Evolutionary conservation across 2,113 vertebrate species (phyloP).

Genomic region (Aptenodytes forsteri): DNA sequence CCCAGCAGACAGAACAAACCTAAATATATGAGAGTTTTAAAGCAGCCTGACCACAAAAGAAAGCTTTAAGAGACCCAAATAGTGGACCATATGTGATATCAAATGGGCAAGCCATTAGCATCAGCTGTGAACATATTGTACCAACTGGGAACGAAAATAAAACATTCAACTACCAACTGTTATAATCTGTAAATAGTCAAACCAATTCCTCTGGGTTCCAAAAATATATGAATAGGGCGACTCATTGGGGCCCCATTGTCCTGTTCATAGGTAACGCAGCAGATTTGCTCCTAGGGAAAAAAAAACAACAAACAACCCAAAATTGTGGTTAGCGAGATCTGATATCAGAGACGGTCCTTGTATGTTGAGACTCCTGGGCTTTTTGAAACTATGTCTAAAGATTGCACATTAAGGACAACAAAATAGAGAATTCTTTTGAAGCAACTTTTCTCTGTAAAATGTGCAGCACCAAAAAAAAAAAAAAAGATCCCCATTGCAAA

Average conservation of each 20-base stretch:
- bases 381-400: conserved; percentile 39
- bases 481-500: neutral
- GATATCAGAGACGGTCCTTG: neutral
- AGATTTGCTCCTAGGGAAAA: neutral
- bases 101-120: conserved; percentile 80
- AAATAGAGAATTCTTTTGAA: conserved; percentile 40
- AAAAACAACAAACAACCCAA: too few species aligned
- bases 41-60: conserved; percentile 72
- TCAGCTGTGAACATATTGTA: conserved; percentile 81
- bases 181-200: conserved; percentile 77
- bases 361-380: neutral
- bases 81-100: conserved; percentile 81
- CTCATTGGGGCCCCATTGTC: conserved; percentile 40
- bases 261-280: conserved; percentile 57
- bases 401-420: conserved; percentile 26
- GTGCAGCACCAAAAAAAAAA: neutral
- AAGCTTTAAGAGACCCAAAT: conserved; percentile 69
- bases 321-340: neutral
- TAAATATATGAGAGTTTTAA: conserved; percentile 46
- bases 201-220: conserved; percentile 72
- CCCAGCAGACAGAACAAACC: conserved; percentile 57
- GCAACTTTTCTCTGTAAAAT: conserved; percentile 32
- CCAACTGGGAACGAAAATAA: conserved; percentile 82
- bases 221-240: conserved; percentile 68
- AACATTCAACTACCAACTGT: conserved; percentile 81